phyloP scores from a whole-genome alignment of 2,888 invertebrate genomes.

The Drosophila diplacantha region DNA sequence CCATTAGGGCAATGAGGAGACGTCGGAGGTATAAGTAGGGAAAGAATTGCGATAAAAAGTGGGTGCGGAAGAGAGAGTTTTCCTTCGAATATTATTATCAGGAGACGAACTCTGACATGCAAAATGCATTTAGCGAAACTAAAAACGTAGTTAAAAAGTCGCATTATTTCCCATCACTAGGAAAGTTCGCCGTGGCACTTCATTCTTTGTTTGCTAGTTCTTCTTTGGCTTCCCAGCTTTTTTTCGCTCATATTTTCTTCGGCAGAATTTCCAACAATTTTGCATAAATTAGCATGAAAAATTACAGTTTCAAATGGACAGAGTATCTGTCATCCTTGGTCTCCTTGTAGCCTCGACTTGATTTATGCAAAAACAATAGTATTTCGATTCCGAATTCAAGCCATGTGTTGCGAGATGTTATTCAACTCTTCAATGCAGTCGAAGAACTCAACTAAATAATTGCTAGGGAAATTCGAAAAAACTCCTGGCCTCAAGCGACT shows the following conservation, averaged over 20 bases:
- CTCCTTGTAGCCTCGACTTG: constrained; percentile 5
- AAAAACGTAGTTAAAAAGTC: constrained; percentile 66
- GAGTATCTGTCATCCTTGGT: constrained; percentile 26
- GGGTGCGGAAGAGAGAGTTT: constrained; percentile 3
- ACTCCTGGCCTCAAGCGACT: background rate
- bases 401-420: constrained; percentile 14
- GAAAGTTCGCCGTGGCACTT: constrained; percentile 49
- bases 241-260: constrained; percentile 42
- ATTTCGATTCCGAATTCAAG: background rate
- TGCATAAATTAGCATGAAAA: constrained; percentile 69
- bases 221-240: constrained; percentile 32
- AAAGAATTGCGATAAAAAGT: constrained; percentile 11
- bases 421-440: background rate
- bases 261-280: constrained; percentile 53
- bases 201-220: constrained; percentile 20
- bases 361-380: constrained; percentile 15
- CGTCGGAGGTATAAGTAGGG: background rate
- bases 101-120: constrained; percentile 54
- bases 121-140: constrained; percentile 64
- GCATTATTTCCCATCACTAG: constrained; percentile 69
- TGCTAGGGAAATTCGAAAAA: background rate
- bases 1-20: constrained; percentile 34
- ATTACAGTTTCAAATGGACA: constrained; percentile 40
- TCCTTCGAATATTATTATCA: constrained; percentile 25
- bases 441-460: constrained; percentile 14